Evolutionary conservation across 2,888 invertebrate species (phyloP), one percentile per base, ranked within the genome.

Genomic region (Sphinx pinastri): DNA sequence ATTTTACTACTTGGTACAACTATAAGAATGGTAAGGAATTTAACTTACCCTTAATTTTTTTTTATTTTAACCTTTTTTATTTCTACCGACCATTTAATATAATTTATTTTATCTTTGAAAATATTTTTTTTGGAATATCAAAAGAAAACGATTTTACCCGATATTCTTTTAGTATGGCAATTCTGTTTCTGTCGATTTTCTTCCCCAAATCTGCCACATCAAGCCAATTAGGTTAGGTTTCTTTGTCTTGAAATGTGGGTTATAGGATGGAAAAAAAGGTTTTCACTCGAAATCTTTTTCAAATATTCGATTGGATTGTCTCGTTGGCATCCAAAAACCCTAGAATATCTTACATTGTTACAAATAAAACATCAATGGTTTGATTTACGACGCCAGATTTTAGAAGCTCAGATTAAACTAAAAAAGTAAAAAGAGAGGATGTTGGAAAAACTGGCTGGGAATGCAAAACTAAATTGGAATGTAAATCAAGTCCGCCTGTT

Each of bases 401-500:
- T 77, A 74, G 79, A 73, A 72, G 55, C 68, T 54, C 55, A 71
- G 70, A 72, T 70, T 73, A 72, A 74, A 78, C 75, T 68, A 70
- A 78, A 71, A 78, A 68, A 47, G 49, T 60, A 54, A 52, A 52
- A 54, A 60, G 60, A 67, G 66, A 47, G 70, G 51, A 59, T 14
- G 51, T 49, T 38, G 58, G 25, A 85, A 88, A 88, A 88, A 88
- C 85, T 83, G 84, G 77, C 79, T 80, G 80, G 76, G 80, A 87
- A 89, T 88, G 87, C 85, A 85, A 85, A 88, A 88, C 87, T 85
- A 88, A 88, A 90, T 89, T 88, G 88, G 85, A 87, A 89, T 90
- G 89, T 90, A 90, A 88, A 91, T 91, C 89, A 87, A 87, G 83
- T 79, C 88, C 88, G 86, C 90, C 90, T 84, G 85, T 88, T 88